Base-by-base conservation (phyloP, 2,797 vertebrate species). In the Enteromius fasciolatus region DNA sequence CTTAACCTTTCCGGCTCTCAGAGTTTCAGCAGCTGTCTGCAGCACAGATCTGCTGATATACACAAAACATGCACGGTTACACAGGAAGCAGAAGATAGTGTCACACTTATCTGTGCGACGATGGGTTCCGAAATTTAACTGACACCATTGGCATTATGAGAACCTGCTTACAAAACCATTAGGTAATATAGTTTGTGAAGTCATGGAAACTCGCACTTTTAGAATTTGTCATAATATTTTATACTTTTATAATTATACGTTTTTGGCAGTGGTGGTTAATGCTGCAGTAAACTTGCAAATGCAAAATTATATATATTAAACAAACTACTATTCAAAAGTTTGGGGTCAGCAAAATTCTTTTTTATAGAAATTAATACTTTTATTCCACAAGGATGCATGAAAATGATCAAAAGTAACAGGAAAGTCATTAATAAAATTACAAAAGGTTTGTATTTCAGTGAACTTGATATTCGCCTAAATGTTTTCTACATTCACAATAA, bases 1-100 rank as follows among this genome's bases (percentile, higher is more conserved):
- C 52, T 70, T 77, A 83, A 83, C 41, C 74, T 69, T 83, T 70
- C 36, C 15, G 52, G 66, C 74, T 77, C 72, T 76, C 15, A 61
- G 67, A 77, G 54, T 15, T 67, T 61, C 28, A 76, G 81, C 61
- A 41, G 72, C 46, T 67, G 63, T 46, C 72, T 44, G 18, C 39
- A 59, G 20, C 3, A 0, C 25, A 44, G 81, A 76, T 83, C 41
- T 83, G 66, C 64, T 77, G 52, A 83, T 83, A 76, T 41, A 69
- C 52, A 70, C 36, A 36, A 36, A 70, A 48, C 41, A 70, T 61
- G 41, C 41, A 61, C 4, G 6, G 7, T 59, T 70, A 61, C 66
- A 83, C 66, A 33, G 39, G 74, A 70, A 69, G 69, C 36, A 52
- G 33, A 54, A 14, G 31, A 81, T 23, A 76, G 20, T 20, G 52